A percentile compares a stretch with the other conserved stretches of the same genome.
Evolutionary conservation across 2,888 invertebrate genomes (phyloP).

Genomic region (Bembecia ichneumoniformis): DNA sequence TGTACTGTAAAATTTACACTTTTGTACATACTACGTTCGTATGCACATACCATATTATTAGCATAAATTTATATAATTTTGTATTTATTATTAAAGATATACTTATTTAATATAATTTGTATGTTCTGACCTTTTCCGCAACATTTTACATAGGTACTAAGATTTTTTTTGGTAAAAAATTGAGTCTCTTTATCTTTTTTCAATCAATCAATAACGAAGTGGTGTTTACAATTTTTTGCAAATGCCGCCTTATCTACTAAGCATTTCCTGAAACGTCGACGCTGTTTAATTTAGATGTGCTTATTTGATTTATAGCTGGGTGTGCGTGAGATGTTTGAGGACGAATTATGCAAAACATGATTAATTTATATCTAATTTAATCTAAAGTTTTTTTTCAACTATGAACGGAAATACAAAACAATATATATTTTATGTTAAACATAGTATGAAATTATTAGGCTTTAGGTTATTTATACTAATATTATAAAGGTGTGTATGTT

Average conservation of each 20-base stretch:
- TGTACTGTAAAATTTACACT: too few species aligned
- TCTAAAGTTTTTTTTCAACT: constrained; percentile 1
- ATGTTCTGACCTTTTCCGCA: too few species aligned
- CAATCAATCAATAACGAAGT: constrained; percentile 33
- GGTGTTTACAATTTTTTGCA: constrained; percentile 42
- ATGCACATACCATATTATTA: too few species aligned
- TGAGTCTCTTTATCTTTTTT: constrained; percentile 38
- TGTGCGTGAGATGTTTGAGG: constrained; percentile 2
- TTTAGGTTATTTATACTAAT: too few species aligned
- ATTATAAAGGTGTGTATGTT: too few species aligned
- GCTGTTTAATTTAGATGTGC: constrained; percentile 11
- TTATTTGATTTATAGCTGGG: constrained; percentile 12
- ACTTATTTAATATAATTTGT: too few species aligned
- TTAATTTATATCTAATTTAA: constrained; percentile 3
- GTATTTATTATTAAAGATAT: too few species aligned
- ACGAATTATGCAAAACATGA: constrained; percentile 5
- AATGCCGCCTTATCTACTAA: constrained; percentile 38
- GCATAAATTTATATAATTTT: too few species aligned
- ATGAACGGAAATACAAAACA: background rate
- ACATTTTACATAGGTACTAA: too few species aligned
- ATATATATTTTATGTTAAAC: constrained; percentile 5
- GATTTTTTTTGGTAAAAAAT: constrained; percentile 20
- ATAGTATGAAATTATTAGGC: too few species aligned
- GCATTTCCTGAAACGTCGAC: constrained; percentile 36
- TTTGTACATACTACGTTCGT: too few species aligned